Percentiles rank a stretch among this genome's conserved stretches.
Conservation (phyloP, 2,888 invertebrate species). For the Rhagonycha fulva region DNA sequence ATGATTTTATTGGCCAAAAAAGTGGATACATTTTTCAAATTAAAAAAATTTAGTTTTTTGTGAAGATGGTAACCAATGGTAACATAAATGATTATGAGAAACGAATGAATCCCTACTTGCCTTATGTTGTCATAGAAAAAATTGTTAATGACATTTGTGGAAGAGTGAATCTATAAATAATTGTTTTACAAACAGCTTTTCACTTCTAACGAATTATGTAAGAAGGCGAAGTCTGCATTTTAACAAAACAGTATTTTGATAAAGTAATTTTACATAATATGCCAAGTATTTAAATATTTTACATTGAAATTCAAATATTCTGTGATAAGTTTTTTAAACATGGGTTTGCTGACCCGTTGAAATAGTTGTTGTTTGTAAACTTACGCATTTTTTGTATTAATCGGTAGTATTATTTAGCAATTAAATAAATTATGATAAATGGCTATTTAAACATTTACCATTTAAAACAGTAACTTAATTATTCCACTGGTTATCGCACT, state of each 20-base stretch:
- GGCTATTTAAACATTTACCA: background rate
- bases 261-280: background rate
- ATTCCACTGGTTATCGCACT: background rate
- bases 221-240: background rate
- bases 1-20: background rate
- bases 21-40: background rate
- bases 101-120: background rate
- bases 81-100: background rate
- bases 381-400: background rate
- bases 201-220: background rate
- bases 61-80: background rate
- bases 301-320: background rate
- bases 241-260: background rate
- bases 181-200: background rate
- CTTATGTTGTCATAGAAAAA: background rate
- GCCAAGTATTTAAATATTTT: background rate
- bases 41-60: background rate
- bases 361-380: background rate
- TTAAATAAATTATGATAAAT: constrained; percentile 1
- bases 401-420: background rate
- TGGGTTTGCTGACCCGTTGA: background rate
- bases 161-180: background rate
- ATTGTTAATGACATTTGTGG: background rate
- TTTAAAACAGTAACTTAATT: background rate
- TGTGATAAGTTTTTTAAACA: background rate